Evolutionary conservation across 64 coral and sea anemone species (phyloP), one percentile per base, ranked within the genome.

Genomic region (Stichodactyla helianthus): DNA sequence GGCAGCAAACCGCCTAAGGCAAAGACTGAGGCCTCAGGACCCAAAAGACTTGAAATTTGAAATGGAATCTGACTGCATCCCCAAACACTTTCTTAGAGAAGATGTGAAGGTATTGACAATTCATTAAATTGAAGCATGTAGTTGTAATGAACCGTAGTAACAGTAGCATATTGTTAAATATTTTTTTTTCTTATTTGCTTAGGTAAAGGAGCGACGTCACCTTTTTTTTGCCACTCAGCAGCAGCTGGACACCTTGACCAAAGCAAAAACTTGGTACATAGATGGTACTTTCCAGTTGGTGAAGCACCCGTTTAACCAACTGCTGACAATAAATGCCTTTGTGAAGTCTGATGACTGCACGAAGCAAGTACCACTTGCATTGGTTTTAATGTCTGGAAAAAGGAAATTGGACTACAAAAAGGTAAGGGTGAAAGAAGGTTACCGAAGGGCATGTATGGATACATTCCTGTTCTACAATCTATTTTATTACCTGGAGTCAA

Each of bases 401-500:
- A 65, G 65, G 23, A 86, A 86, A 51, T 35, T 53, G 16, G 12
- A 86, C 35, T 86, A 87, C 31, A 44, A 74, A 23, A 22, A 67
- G 18, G 31, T 87, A 74, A 44, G 12, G 58, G 55, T 65, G 8
- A 77, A 89, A 68, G 88, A 89, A n/a, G n/a, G n/a, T n/a, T n/a
- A n/a, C n/a, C n/a, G n/a, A n/a, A n/a, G n/a, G n/a, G n/a, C n/a
- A n/a, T n/a, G n/a, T n/a, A n/a, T n/a, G n/a, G n/a, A n/a, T n/a
- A n/a, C n/a, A n/a, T n/a, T 5, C 5, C 13, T 77, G 20, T 77
- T 77, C 71, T 77, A 90, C 50, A 53, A 90, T 22, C 28, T 89
- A 68, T 89, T 84, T 61, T 52, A 89, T 50, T 83, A 84, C 50
- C 79, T 89, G 50, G 88, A 89, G 64, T 18, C n/a, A 15, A 13